Conservation (phyloP, 1,140 invertebrate species). For the Caenorhabditis remanei region DNA sequence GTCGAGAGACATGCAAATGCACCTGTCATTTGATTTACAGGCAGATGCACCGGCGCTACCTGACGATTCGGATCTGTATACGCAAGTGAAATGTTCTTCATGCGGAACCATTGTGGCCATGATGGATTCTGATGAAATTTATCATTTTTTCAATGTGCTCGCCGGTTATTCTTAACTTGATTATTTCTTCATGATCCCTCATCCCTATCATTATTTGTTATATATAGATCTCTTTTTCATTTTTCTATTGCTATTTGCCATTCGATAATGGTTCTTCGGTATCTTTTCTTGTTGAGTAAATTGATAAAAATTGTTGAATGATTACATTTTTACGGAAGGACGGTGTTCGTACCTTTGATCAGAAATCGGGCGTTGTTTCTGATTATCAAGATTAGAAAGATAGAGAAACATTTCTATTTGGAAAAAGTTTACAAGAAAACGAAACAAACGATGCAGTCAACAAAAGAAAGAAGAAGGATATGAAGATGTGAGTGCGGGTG, state of each 20-base stretch:
- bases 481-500: background rate
- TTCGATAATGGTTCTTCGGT: background rate
- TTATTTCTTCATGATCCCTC: background rate
- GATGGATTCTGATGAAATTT: constrained; percentile 82
- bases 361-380: constrained; percentile 10
- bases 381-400: constrained; percentile 42
- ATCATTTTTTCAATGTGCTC: constrained; percentile 84
- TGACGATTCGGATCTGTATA: constrained; percentile 78
- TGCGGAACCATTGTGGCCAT: constrained; percentile 82
- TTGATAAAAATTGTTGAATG: constrained; percentile 34
- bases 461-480: background rate
- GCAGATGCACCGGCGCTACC: constrained; percentile 71
- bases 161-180: constrained; percentile 79
- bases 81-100: constrained; percentile 81
- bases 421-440: constrained; percentile 46
- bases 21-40: constrained; percentile 21
- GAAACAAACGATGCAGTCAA: constrained; percentile 32
- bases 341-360: constrained; percentile 12
- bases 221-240: constrained; percentile 7
- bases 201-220: background rate
- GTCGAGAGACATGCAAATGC: background rate
- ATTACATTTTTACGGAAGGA: background rate
- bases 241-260: constrained; percentile 3
- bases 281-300: background rate
- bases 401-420: background rate